Conservation (phyloP, 2,888 invertebrate genomes). For the Phymatocera aterrima region DNA sequence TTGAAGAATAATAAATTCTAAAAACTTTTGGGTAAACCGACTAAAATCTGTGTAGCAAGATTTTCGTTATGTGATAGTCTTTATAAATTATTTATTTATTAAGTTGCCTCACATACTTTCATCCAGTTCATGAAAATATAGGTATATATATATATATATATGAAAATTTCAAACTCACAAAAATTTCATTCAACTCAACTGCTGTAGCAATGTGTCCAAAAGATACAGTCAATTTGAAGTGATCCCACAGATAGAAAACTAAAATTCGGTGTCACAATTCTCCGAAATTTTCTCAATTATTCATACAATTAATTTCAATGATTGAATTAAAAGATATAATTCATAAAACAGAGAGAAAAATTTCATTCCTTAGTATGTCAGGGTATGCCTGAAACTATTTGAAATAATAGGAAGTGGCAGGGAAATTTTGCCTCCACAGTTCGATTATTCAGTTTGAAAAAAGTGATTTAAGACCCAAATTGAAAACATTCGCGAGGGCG, state of each 20-base stretch:
- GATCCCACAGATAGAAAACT: not conserved
- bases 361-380: not conserved
- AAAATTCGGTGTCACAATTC: not conserved
- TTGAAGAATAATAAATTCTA: constrained; percentile 6
- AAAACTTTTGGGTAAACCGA: constrained; percentile 34
- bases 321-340: not conserved
- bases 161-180: not conserved
- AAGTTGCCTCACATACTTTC: not conserved
- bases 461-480: no score
- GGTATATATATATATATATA: no score
- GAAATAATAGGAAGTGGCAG: no score
- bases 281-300: not conserved
- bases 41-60: constrained; percentile 19
- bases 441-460: no score
- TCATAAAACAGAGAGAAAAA: not conserved
- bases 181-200: not conserved
- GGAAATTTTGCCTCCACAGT: no score
- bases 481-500: no score
- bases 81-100: constrained; percentile 35
- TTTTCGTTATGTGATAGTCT: constrained; percentile 30
- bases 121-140: not conserved
- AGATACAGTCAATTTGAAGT: not conserved
- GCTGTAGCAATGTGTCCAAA: not conserved
- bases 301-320: not conserved
- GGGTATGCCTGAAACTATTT: no score